Conservation (phyloP, 2,113 vertebrate genomes). For the Calidris pygmaea region DNA sequence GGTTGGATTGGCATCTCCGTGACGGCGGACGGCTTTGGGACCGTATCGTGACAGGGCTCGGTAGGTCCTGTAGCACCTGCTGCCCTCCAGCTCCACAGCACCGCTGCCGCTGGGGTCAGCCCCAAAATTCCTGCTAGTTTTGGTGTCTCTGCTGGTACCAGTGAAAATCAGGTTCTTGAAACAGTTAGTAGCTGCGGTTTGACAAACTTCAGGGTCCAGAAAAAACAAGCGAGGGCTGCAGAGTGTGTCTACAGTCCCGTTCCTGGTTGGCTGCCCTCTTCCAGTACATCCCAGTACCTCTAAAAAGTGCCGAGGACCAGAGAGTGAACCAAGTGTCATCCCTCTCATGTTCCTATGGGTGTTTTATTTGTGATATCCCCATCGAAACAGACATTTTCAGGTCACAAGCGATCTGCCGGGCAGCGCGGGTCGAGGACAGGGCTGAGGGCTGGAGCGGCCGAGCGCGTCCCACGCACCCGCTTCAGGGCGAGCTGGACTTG, state of each 20-base stretch:
- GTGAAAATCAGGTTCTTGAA: background rate
- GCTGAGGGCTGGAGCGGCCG: background rate
- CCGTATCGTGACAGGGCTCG: rapidly evolving
- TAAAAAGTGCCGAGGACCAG: background rate
- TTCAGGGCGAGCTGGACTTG: rapidly evolving
- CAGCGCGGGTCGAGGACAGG: too few relatives aligned
- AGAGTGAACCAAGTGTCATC: background rate
- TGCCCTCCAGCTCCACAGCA: background rate
- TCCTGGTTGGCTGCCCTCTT: rapidly evolving
- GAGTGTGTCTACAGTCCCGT: background rate
- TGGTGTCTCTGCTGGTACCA: background rate
- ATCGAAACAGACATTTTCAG: background rate
- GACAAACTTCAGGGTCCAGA: background rate
- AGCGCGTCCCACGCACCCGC: rapidly evolving
- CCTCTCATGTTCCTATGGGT: rapidly evolving
- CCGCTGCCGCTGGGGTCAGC: background rate
- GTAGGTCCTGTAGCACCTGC: conserved; percentile 6
- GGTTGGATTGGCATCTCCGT: background rate
- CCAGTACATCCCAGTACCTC: background rate
- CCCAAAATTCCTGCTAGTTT: background rate
- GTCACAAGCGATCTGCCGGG: background rate
- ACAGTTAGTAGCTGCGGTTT: background rate
- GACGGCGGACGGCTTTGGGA: rapidly evolving
- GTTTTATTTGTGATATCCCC: background rate
- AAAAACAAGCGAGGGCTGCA: background rate